Base-by-base conservation (phyloP, 2,113 vertebrate species). In the Cathartes aura region DNA sequence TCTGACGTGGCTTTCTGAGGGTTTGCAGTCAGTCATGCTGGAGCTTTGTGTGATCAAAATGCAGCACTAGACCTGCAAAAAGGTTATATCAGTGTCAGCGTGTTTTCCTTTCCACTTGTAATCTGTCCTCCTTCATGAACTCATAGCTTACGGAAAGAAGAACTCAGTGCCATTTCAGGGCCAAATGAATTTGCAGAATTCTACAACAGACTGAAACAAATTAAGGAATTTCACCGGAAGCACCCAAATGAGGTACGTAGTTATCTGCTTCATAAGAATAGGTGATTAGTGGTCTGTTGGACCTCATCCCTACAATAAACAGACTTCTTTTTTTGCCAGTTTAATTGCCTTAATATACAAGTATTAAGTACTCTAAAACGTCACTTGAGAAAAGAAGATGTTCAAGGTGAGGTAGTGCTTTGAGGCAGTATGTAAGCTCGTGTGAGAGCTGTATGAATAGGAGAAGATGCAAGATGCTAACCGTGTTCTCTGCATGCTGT, bases 101-200 rank as follows among this genome's bases (percentile, higher is more conserved):
- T 22, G 24, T 56, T 1, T 83, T 20, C 26, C 34, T 26, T 83
- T 27, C 50, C 4, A 5, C 62, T 59, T 42, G 11, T 78, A 21
- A 74, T 5, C 5, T 30, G 3, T 8, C 5, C 10, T 20, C 66
- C 40, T 32, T 15, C 11, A 0, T 64, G 64, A 17, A 53, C 67
- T 62, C 18, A 0, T 43, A 99, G 99, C 16, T 98, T 99, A 82
- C 98, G 99, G 42, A 99, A 99, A 42, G 99, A 99, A 45, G 99
- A 99, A 32, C 99, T 99, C 19, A 99, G 98, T 59, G 99, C 99
- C 79, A 99, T 99, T 96, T 99, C 99, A 0, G 99, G 99, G 90
- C 99, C 99, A 40, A 99, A 99, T 6, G 99, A 99, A 81, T 99
- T 99, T 96, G 99, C 99, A 0, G 99, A 99, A 89, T 99, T 99